phyloP scores from a whole-genome alignment of 30 jellyfish, hydroid and myxozoan species.

The Aurelia aurita complex sp. Pacific region DNA sequence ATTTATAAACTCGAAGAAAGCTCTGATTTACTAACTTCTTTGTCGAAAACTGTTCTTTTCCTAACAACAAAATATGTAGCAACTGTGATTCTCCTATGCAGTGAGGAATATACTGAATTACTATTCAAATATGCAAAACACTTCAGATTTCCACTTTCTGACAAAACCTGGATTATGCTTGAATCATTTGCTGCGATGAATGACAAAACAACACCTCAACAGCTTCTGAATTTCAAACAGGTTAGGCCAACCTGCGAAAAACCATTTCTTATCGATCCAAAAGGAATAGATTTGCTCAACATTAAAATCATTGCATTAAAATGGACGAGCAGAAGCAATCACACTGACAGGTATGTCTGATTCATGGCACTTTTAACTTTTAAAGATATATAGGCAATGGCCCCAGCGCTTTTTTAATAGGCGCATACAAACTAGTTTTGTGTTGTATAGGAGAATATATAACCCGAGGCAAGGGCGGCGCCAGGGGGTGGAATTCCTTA shows the following conservation, averaged over 20 bases:
- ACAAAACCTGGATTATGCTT: slow-evolving; percentile 11
- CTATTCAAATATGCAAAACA: not conserved
- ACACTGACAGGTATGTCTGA: too few relatives aligned
- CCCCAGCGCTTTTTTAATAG: too few relatives aligned
- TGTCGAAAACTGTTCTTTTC: not conserved
- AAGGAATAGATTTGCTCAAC: not conserved
- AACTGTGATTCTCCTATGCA: slow-evolving; percentile 12
- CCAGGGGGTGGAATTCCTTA: too few relatives aligned
- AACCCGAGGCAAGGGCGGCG: too few relatives aligned
- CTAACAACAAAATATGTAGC: not conserved
- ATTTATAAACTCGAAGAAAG: not conserved
- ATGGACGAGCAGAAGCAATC: too few relatives aligned
- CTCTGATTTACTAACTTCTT: not conserved
- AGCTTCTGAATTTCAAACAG: not conserved
- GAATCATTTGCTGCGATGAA: not conserved
- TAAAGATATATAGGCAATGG: too few relatives aligned
- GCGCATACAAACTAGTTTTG: too few relatives aligned
- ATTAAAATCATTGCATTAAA: not conserved
- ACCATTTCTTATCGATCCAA: not conserved
- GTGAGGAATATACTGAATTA: not conserved
- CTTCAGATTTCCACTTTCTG: not conserved
- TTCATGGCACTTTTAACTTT: too few relatives aligned
- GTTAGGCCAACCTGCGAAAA: not conserved
- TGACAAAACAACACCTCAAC: not conserved
- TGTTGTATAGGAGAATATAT: too few relatives aligned